A percentile compares a stretch with the other conserved stretches of the same genome.
Evolutionary conservation across 2,888 invertebrate genomes (phyloP).

Genomic region (Phyllotreta striolata): DNA sequence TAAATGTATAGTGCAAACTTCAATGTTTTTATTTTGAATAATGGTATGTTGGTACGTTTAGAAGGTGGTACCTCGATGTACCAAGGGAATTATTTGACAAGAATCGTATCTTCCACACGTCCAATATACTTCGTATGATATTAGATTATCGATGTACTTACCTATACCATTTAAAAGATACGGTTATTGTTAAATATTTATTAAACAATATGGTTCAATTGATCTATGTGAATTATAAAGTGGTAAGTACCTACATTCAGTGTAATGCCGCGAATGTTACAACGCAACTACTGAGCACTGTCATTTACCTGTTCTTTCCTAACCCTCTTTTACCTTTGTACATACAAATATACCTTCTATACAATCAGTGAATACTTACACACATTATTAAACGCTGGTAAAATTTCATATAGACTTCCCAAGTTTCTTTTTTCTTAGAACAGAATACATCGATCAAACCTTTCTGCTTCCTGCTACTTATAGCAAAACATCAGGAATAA

Average conservation of each 20-base stretch:
- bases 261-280: conserved; percentile 54
- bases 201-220: not conserved
- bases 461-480: not conserved
- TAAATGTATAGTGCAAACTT: conserved; percentile 32
- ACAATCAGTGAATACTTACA: conserved; percentile 12
- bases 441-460: too few species aligned
- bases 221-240: too few species aligned
- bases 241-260: conserved; percentile 39
- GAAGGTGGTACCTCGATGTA: not conserved
- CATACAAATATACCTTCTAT: conserved; percentile 14
- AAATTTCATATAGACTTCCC: not conserved
- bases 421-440: not conserved
- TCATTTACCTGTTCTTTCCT: conserved; percentile 51
- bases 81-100: too few species aligned
- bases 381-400: too few species aligned
- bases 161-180: conserved; percentile 6
- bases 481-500: conserved; percentile 12
- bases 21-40: conserved; percentile 19
- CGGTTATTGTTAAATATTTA: not conserved
- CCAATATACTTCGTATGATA: not conserved
- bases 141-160: not conserved
- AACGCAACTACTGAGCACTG: conserved; percentile 60
- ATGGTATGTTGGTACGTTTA: conserved; percentile 10
- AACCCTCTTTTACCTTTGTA: conserved; percentile 37
- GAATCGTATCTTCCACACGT: too few species aligned